A percentile compares a stretch with the other conserved stretches of the same genome.
Conservation (phyloP, 2,888 invertebrate species). For the Dolomedes plantarius region DNA sequence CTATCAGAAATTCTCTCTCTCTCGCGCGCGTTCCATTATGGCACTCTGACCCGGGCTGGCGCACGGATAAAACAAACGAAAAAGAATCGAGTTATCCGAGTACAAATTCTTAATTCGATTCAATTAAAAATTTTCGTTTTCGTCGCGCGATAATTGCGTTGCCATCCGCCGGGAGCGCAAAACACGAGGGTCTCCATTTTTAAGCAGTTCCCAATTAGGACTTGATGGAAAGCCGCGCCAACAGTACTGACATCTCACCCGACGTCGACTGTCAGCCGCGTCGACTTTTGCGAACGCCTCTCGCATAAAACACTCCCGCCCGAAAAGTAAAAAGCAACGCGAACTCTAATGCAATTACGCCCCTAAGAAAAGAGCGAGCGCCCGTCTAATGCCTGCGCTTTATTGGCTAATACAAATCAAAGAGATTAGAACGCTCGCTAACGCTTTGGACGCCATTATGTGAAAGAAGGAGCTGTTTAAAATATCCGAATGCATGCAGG, state of each 20-base stretch:
- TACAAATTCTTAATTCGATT: constrained; percentile 71
- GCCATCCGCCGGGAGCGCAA: constrained; percentile 35
- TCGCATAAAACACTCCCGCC: constrained; percentile 19
- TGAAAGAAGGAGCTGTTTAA: neutral
- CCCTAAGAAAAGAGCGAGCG: constrained; percentile 27
- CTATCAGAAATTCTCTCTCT: no score
- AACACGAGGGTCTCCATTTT: constrained; percentile 18
- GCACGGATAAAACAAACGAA: neutral
- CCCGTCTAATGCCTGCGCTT: constrained; percentile 12
- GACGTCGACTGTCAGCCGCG: constrained; percentile 45
- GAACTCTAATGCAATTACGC: neutral
- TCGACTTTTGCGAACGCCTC: constrained; percentile 34
- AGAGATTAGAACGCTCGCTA: constrained; percentile 45
- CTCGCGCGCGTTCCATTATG: neutral
- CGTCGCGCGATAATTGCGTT: constrained; percentile 52
- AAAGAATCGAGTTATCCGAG: constrained; percentile 59
- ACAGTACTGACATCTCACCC: constrained; percentile 48
- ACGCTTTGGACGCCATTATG: neutral
- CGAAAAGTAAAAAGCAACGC: neutral
- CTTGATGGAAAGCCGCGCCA: constrained; percentile 49
- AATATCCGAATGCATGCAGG: neutral
- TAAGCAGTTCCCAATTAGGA: constrained; percentile 54
- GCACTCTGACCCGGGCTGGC: neutral
- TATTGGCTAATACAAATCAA: constrained; percentile 68
- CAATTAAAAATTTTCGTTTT: constrained; percentile 67